A percentile compares a stretch with the other conserved stretches of the same genome.
Evolutionary conservation across 1,140 invertebrate species (phyloP).

Genomic region (Melitaea cinxia): DNA sequence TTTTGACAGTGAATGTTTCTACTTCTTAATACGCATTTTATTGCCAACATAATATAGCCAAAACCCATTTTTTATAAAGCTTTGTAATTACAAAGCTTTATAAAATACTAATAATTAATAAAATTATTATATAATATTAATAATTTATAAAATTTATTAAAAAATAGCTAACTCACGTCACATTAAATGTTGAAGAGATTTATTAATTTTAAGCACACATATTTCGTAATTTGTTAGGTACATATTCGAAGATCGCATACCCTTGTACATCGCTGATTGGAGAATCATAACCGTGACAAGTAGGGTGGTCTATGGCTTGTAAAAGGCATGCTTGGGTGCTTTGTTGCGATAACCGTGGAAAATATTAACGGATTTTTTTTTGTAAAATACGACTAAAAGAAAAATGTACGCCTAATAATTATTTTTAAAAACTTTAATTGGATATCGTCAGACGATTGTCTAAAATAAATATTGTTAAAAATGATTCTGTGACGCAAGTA

Average conservation of each 20-base stretch:
- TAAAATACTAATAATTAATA: no score
- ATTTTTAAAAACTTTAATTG: background rate
- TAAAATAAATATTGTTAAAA: background rate
- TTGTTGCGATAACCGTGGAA: conserved; percentile 52
- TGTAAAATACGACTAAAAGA: background rate
- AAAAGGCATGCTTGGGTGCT: conserved; percentile 66
- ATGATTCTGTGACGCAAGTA: conserved; percentile 65
- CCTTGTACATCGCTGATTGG: conserved; percentile 44
- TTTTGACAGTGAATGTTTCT: conserved; percentile 9
- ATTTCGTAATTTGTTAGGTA: conserved; percentile 23
- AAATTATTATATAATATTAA: no score
- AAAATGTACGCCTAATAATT: background rate
- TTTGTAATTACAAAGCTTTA: no score
- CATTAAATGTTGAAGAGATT: conserved; percentile 10
- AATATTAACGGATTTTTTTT: conserved; percentile 43
- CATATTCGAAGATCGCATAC: conserved; percentile 36
- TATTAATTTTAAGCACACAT: conserved; percentile 11
- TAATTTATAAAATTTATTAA: no score
- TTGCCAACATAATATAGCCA: no score
- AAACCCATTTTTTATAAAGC: no score
- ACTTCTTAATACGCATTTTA: no score
- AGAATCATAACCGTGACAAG: conserved; percentile 71
- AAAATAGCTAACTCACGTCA: no score
- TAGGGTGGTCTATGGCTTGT: conserved; percentile 75
- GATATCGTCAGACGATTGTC: background rate